A percentile compares a stretch with the other conserved stretches of the same genome.
These are phyloP conservation scores for Onychostoma macrolepis DNA, from an alignment of 2,113 vertebrate species.

Conservation along the genomic window DNA sequence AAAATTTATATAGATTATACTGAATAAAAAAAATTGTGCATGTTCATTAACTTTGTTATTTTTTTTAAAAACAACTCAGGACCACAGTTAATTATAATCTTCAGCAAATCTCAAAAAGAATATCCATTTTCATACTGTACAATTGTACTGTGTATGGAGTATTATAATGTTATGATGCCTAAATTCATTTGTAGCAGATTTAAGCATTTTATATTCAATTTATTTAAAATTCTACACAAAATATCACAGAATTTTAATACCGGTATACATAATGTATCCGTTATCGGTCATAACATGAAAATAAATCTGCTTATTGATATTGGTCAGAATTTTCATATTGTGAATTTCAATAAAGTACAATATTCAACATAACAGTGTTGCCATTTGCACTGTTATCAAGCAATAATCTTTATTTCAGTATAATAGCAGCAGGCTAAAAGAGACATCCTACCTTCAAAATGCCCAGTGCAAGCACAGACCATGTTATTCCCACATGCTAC, in stretches of 20 bases:
- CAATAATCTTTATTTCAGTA: background rate
- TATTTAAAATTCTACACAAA: background rate
- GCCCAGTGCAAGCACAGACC: conserved; percentile 35
- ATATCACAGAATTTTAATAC: too few species aligned
- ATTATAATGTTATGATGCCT: background rate
- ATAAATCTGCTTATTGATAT: background rate
- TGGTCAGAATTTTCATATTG: background rate
- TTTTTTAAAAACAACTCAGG: too few species aligned
- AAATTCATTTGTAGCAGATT: background rate
- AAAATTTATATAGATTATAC: too few species aligned
- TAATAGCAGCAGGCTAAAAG: background rate
- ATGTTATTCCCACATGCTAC: conserved; percentile 51
- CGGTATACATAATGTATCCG: background rate
- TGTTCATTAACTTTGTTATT: too few species aligned
- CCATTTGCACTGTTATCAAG: background rate
- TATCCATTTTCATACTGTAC: background rate
- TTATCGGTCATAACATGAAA: background rate
- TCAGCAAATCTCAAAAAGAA: background rate
- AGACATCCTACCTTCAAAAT: conserved; percentile 46
- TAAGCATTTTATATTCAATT: background rate
- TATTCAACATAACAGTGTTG: background rate
- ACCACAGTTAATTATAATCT: background rate
- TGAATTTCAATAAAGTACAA: background rate
- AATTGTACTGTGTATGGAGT: background rate
- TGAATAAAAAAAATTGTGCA: too few species aligned